Conservation (phyloP, 2,888 invertebrate genomes). For the Deilephila elpenor region DNA sequence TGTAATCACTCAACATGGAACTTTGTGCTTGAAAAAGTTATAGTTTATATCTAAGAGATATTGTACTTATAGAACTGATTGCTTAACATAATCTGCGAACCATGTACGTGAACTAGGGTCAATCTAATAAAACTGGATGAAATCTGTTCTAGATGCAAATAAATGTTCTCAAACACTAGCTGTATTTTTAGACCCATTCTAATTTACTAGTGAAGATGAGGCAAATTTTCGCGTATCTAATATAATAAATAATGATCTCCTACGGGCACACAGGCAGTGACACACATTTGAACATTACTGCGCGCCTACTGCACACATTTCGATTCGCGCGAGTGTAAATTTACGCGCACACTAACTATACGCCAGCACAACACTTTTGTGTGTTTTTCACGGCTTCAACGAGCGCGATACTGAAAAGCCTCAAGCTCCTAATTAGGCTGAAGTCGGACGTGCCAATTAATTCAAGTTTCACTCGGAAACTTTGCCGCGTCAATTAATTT, state of each 20-base stretch:
- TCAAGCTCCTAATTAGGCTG: slow-evolving; percentile 84
- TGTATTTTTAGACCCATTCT: background rate
- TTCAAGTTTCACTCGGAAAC: slow-evolving; percentile 85
- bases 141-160: no score
- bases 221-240: background rate
- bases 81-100: no score
- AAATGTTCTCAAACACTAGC: no score
- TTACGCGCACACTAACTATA: slow-evolving; percentile 47
- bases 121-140: no score
- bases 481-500: slow-evolving; percentile 85
- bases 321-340: slow-evolving; percentile 38
- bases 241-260: background rate
- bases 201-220: background rate
- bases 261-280: background rate
- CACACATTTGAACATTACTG: slow-evolving; percentile 1
- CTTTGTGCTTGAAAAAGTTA: no score
- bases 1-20: no score
- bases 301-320: background rate
- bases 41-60: no score
- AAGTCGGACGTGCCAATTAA: slow-evolving; percentile 85
- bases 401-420: slow-evolving; percentile 82
- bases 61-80: no score
- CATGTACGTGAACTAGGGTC: no score
- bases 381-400: slow-evolving; percentile 81
- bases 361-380: slow-evolving; percentile 78